Conservation (phyloP, 2,113 vertebrate genomes). For the Labrus mixtus region DNA sequence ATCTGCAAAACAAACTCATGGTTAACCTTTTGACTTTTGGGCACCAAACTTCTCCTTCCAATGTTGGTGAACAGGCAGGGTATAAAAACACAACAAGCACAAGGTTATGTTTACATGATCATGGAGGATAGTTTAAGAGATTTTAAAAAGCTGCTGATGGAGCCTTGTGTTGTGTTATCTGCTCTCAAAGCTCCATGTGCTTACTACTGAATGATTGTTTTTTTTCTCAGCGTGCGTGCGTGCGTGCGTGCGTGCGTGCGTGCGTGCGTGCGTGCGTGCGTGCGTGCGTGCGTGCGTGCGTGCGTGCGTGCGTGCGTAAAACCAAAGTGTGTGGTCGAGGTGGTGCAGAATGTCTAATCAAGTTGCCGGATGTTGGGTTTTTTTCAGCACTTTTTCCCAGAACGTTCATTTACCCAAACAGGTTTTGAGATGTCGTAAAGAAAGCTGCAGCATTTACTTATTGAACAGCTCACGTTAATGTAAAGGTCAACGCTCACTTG, state of each 20-base stretch:
- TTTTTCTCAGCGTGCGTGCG: not conserved
- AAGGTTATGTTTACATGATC: not conserved
- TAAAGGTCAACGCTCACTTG: conserved; percentile 16
- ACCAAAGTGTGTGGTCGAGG: conserved; percentile 57
- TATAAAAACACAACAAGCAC: conserved; percentile 32
- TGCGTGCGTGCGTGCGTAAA: not conserved
- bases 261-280: not conserved
- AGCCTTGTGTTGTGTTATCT: conserved; percentile 5
- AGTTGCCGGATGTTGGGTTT: conserved; percentile 5
- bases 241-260: not conserved
- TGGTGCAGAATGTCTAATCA: conserved; percentile 43
- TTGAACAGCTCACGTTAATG: not conserved
- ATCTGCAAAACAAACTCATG: conserved; percentile 13
- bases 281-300: not conserved
- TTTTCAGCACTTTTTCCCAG: conserved; percentile 52
- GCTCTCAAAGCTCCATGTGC: conserved; percentile 12
- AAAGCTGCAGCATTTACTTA: conserved; percentile 25
- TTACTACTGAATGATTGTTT: conserved; percentile 59
- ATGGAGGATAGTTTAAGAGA: not conserved
- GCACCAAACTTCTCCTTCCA: conserved; percentile 34
- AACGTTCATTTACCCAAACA: not conserved
- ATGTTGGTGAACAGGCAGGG: not conserved
- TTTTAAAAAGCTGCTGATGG: conserved; percentile 24
- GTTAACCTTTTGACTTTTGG: not conserved
- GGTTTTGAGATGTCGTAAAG: not conserved